These are phyloP conservation scores for Phalacrocorax aristotelis DNA, from an alignment of 2,113 vertebrate species.

Conservation along the genomic window DNA sequence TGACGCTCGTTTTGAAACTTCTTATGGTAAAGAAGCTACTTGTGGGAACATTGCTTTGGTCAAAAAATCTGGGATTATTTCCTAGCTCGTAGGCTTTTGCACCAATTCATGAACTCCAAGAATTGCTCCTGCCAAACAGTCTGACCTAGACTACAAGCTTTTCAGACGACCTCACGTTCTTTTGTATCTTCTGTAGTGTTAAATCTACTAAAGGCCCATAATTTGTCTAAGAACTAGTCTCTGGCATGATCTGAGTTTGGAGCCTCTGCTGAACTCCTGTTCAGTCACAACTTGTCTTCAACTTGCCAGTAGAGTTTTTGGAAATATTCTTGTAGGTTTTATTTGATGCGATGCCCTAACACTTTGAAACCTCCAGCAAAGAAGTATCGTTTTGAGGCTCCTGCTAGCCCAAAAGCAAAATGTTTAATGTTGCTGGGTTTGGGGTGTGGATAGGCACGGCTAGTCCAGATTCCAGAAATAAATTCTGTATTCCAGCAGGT, in stretches of 20 bases:
- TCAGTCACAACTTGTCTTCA: neutral
- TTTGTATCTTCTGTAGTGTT: neutral
- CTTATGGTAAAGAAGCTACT: neutral
- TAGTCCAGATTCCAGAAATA: neutral
- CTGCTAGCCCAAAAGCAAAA: neutral
- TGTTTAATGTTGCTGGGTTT: neutral
- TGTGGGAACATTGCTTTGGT: neutral
- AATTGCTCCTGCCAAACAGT: neutral
- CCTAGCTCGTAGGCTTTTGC: neutral
- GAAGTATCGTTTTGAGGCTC: neutral
- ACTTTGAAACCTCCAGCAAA: neutral
- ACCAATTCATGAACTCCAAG: neutral
- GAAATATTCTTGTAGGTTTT: neutral
- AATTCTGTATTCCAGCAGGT: neutral
- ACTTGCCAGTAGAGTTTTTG: neutral
- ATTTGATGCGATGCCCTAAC: neutral
- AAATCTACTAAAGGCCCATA: neutral
- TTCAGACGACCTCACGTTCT: neutral
- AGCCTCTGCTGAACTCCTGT: neutral
- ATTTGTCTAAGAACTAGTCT: neutral
- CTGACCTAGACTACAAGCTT: neutral
- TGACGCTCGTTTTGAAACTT: neutral
- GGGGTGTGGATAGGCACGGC: rapidly evolving
- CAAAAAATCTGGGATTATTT: neutral
- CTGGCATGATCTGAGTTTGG: neutral